Base-by-base conservation (phyloP, 1,140 invertebrate genomes). In the Acromyrmex echinatior region DNA sequence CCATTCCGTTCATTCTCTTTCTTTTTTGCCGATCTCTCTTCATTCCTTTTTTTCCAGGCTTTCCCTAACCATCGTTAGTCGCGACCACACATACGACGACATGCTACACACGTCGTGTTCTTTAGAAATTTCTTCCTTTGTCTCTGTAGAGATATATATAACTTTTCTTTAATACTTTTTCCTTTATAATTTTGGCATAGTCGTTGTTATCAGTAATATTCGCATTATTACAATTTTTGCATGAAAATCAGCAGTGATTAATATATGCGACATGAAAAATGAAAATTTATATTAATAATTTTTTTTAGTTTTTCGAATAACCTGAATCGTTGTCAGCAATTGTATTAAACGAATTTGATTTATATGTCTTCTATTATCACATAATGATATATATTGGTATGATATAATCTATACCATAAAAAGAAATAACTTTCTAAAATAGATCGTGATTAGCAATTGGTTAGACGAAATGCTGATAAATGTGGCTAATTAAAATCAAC, bases 71-170 rank as follows among this genome's bases (percentile, higher is more conserved):
- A 91, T 91, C 87, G 85, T 91, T 91, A 91, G 87, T 84, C 87
- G 80, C 80, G 79, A 88, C 80, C 68, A 2, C 76, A 79, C 74
- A 68, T 39, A 87, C 88, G 91, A 82, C 18, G 35, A 62, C 68
- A 62, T 21, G 91, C 92, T 91, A 87, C 90, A 92, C 76, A 73
- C 62, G 49, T 25, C 86, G 90, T 89, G 76, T 87, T 90, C 93
- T 93, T 94, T 94, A 94, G 92, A 94, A 95, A 93, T 95, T 93
- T 92, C 62, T 88, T 87, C 85, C 86, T 92, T 93, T 93, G 91
- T 92, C 53, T 88, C 86, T 18, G 31, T 53, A 68, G 31, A 18
- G 63, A 70, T 53, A 49, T 74, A 51, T 25, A 25, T 25, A 25
- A 31, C 76, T 71, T 87, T 71, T 86, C 65, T 68, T 62, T 68